Conservation (phyloP, 2,888 invertebrate species). For the Erebia ligea region DNA sequence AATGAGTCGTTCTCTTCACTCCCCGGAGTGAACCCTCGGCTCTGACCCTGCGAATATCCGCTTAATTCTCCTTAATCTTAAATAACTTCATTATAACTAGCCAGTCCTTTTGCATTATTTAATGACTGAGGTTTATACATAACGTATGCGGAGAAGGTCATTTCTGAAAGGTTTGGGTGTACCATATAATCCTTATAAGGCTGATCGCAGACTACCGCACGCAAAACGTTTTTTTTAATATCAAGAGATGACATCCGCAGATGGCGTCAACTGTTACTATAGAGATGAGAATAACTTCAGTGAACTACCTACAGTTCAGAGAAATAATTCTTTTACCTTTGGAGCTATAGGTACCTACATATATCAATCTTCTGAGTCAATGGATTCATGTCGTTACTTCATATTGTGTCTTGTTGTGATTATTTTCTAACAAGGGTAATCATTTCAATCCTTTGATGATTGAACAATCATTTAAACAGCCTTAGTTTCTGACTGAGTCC, state of each 20-base stretch:
- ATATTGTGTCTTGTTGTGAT: too few species aligned
- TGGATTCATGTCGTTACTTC: too few species aligned
- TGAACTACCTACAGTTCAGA: too few species aligned
- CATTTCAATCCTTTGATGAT: too few species aligned
- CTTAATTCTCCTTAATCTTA: conserved; percentile 64
- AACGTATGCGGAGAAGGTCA: conserved; percentile 2
- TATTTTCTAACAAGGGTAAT: too few species aligned
- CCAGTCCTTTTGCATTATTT: conserved; percentile 32
- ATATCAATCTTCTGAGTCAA: too few species aligned
- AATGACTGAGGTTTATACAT: conserved; percentile 15
- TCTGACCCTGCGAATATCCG: conserved; percentile 48
- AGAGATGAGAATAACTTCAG: too few species aligned
- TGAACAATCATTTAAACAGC: too few species aligned
- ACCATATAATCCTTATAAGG: not conserved
- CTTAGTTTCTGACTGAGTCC: too few species aligned
- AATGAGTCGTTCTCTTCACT: conserved; percentile 66
- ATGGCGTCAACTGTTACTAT: not conserved
- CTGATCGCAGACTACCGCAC: not conserved
- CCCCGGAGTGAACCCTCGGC: conserved; percentile 49
- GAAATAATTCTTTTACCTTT: too few species aligned
- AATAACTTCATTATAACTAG: conserved; percentile 68
- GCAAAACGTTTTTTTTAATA: not conserved
- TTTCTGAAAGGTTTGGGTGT: conserved; percentile 4
- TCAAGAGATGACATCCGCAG: not conserved
- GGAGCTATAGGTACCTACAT: too few species aligned